Evolutionary conservation across 1,140 invertebrate species (phyloP).

Genomic region (Macrobrachium nipponense): DNA sequence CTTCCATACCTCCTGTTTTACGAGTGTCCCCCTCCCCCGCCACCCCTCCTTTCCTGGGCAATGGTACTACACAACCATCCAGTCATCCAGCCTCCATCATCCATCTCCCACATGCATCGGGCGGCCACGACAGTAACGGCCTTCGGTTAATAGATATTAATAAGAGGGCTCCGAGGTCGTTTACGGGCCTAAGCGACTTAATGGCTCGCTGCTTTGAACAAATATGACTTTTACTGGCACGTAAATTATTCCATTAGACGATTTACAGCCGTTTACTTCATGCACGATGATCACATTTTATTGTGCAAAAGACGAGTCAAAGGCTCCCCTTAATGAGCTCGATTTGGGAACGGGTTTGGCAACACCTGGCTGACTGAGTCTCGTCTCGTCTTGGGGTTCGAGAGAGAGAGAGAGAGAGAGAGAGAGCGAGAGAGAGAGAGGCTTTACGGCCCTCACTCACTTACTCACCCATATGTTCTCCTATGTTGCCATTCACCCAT

Average conservation of each 20-base stretch:
- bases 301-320: conserved; percentile 45
- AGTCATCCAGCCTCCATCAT: neutral
- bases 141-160: conserved; percentile 54
- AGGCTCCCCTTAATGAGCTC: conserved; percentile 10
- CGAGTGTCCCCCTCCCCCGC: too few species aligned
- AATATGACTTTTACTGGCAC: conserved; percentile 55
- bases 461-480: too few species aligned
- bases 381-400: neutral
- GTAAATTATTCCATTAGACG: conserved; percentile 57
- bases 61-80: neutral
- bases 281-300: conserved; percentile 45
- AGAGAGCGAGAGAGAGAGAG: too few species aligned
- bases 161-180: conserved; percentile 37
- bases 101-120: neutral
- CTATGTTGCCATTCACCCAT: too few species aligned
- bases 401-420: neutral
- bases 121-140: conserved; percentile 32
- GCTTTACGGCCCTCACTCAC: too few species aligned
- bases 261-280: conserved; percentile 52
- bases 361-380: conserved; percentile 5
- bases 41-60: too few species aligned
- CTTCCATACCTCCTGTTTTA: too few species aligned
- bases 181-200: conserved; percentile 34
- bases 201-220: conserved; percentile 42
- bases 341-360: conserved; percentile 21